Percentiles rank a stretch among this genome's conserved stretches.
These are phyloP conservation scores for Metallyticus violacea DNA, from an alignment of 2,888 invertebrate species.

Conservation along the genomic window DNA sequence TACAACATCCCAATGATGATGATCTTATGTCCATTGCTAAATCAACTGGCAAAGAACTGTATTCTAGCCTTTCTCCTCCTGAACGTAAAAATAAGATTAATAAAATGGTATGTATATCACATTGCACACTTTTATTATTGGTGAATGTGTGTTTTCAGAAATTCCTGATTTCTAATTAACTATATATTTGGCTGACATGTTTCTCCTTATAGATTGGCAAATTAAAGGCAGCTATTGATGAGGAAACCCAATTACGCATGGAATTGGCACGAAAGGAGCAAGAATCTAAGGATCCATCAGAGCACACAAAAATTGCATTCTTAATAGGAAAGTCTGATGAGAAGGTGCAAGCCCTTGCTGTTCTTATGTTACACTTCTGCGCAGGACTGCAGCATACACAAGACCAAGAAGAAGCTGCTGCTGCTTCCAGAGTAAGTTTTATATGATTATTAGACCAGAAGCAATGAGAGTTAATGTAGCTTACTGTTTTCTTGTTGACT, in stretches of 20 bases:
- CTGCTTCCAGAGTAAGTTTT: constrained; percentile 4
- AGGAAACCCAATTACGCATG: constrained; percentile 59
- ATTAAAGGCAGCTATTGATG: constrained; percentile 71
- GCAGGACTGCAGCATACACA: constrained; percentile 85
- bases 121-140: neutral
- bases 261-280: constrained; percentile 51
- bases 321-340: constrained; percentile 68
- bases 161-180: neutral
- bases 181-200: neutral
- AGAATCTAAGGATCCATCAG: constrained; percentile 38
- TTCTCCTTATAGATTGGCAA: constrained; percentile 61
- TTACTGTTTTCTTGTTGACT: no score
- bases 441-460: neutral
- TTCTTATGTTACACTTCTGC: constrained; percentile 92
- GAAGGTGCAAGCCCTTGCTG: constrained; percentile 85
- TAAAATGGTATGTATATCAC: constrained; percentile 64
- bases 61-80: constrained; percentile 63
- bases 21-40: constrained; percentile 85
- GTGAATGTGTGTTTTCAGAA: neutral
- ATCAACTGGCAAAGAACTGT: constrained; percentile 80
- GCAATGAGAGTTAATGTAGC: no score
- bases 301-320: constrained; percentile 37
- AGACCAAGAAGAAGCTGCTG: constrained; percentile 47
- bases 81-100: constrained; percentile 78
- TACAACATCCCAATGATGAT: constrained; percentile 55